phyloP scores from a whole-genome alignment of 2,113 vertebrate genomes.

The Fukomys damarensis region DNA sequence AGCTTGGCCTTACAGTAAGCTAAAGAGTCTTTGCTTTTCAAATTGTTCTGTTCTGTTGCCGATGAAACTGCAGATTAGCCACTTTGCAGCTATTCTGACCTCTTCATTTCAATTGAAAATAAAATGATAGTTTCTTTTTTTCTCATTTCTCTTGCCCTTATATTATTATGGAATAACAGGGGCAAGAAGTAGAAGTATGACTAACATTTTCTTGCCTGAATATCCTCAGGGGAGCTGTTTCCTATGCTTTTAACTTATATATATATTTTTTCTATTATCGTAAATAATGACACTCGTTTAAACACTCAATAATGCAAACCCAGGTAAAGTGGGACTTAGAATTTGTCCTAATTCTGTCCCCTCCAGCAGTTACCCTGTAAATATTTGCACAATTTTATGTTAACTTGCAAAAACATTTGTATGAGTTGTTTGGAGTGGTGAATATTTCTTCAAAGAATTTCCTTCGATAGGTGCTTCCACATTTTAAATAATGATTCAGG shows the following conservation, averaged over 20 bases:
- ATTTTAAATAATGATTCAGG: background rate
- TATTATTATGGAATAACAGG: background rate
- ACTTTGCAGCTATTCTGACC: background rate
- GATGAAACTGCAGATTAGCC: background rate
- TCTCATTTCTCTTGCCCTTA: background rate
- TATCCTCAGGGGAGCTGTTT: background rate
- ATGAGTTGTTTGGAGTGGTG: background rate
- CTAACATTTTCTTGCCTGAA: background rate
- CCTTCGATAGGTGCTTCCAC: background rate
- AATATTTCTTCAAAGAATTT: background rate
- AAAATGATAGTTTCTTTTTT: background rate
- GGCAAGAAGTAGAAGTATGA: background rate
- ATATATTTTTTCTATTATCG: background rate
- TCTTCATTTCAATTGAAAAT: background rate
- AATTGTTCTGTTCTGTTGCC: background rate
- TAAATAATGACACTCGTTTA: slow-evolving; percentile 11
- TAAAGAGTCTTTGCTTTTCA: slow-evolving; percentile 42
- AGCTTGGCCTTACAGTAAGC: slow-evolving; percentile 34
- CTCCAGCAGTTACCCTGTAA: background rate
- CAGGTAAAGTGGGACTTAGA: background rate
- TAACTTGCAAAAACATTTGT: background rate
- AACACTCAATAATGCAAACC: background rate
- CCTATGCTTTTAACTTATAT: background rate
- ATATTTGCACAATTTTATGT: background rate
- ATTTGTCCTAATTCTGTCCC: background rate